These are phyloP conservation scores for Corynorhinus townsendii DNA, from an alignment of 2,113 vertebrate species.

Conservation along the genomic window DNA sequence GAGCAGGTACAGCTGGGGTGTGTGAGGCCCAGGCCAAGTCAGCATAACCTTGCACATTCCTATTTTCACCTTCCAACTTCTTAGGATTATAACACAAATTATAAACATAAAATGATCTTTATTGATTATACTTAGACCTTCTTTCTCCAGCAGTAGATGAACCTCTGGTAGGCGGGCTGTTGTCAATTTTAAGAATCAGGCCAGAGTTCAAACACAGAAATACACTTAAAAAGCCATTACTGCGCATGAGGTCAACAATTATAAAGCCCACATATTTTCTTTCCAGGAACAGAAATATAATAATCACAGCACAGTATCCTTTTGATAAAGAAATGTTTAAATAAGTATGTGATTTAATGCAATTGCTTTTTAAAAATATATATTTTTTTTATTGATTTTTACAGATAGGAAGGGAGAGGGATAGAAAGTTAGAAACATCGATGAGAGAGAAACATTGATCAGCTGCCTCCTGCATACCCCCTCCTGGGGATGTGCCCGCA, in stretches of 20 bases:
- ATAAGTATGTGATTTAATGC: not conserved
- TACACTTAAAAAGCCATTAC: not conserved
- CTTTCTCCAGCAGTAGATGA: not conserved
- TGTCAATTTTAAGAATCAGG: not conserved
- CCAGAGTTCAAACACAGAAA: not conserved
- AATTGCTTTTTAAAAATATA: not conserved
- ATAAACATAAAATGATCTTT: not conserved
- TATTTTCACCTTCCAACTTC: not conserved
- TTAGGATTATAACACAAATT: not conserved
- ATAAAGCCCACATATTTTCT: not conserved
- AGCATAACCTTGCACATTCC: too few relatives aligned
- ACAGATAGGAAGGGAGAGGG: too few relatives aligned
- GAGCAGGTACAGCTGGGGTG: not conserved
- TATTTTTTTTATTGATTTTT: too few relatives aligned
- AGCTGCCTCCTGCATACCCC: too few relatives aligned
- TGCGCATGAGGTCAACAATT: not conserved
- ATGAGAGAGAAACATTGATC: too few relatives aligned
- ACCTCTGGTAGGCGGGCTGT: not conserved
- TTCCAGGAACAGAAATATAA: not conserved
- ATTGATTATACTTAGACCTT: fast-evolving
- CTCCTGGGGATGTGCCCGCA: too few relatives aligned
- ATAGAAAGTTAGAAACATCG: too few relatives aligned
- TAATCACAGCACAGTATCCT: not conserved
- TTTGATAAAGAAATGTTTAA: not conserved
- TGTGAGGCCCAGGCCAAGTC: not conserved